A percentile compares a stretch with the other conserved stretches of the same genome.
phyloP scores from a whole-genome alignment of 2,113 vertebrate species.

The Hemiprocne comata region DNA sequence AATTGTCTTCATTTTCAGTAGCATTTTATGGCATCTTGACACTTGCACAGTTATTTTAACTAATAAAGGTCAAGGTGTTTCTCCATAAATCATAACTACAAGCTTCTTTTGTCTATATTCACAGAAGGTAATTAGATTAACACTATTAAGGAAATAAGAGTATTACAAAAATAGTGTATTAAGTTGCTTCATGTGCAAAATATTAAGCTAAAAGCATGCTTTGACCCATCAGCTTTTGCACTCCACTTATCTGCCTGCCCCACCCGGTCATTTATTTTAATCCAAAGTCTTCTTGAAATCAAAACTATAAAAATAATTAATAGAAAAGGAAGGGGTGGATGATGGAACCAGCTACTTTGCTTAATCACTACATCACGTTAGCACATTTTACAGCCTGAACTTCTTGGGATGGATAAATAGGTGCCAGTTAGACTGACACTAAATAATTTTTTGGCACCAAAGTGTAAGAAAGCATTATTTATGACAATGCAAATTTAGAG shows the following conservation, averaged over 20 bases:
- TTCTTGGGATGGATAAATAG: slow-evolving; percentile 40
- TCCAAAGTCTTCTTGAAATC: slow-evolving; percentile 62
- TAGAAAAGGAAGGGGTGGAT: slow-evolving; percentile 47
- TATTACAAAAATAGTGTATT: slow-evolving; percentile 52
- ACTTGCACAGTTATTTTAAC: slow-evolving; percentile 56
- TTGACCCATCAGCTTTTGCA: slow-evolving; percentile 51
- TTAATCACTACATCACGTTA: slow-evolving; percentile 69
- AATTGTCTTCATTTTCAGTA: slow-evolving; percentile 37
- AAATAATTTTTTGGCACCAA: slow-evolving; percentile 55
- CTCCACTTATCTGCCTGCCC: slow-evolving; percentile 59
- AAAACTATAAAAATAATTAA: slow-evolving; percentile 66
- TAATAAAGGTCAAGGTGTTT: slow-evolving; percentile 67
- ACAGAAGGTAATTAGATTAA: slow-evolving; percentile 63
- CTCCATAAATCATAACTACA: slow-evolving; percentile 68
- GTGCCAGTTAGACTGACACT: slow-evolving; percentile 47
- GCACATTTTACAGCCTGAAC: slow-evolving; percentile 60
- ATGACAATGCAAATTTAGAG: slow-evolving; percentile 9
- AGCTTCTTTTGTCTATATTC: slow-evolving; percentile 57
- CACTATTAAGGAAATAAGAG: slow-evolving; percentile 66
- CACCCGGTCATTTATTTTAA: slow-evolving; percentile 67
- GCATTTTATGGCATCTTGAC: slow-evolving; percentile 47
- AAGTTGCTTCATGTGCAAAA: slow-evolving; percentile 62
- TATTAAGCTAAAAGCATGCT: slow-evolving; percentile 68
- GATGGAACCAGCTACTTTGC: slow-evolving; percentile 67
- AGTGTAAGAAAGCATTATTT: not conserved